Base-by-base conservation (phyloP, 2,888 invertebrate species). In the Theodoxus fluviatilis region DNA sequence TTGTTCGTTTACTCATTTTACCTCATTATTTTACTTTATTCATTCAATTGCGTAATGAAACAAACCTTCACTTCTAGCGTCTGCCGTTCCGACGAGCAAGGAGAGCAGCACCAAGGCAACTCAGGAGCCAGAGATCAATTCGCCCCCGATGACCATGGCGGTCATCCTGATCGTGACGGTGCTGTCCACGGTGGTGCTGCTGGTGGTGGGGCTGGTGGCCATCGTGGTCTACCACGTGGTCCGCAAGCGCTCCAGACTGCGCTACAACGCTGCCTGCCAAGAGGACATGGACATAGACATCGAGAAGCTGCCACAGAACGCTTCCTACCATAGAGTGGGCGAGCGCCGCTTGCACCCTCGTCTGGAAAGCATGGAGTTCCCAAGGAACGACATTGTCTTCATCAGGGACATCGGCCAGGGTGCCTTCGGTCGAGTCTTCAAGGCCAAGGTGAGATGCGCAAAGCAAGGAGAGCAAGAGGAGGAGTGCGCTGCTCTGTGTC, bases 311-410 rank as follows among this genome's bases (percentile, higher is more conserved):
- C 95, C 95, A 0, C 93, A 92, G 80, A 96, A 96, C 86, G 78
- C 79, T 63, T 81, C 81, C 59, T 96, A 95, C 85, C 95, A 95
- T 82, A 74, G 75, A 73, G 76, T 83, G 47, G 28, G 43, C 18
- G 40, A 59, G 1, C 71, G 74, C 18, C 93, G 93, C 83, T 89
- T 96, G 57, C 96, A 96, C 89, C 95, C 96, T 0, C 95, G 95
- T 84, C 89, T 98, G 71, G 96, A 97, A 86, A 93, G 94, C 82
- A 89, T 96, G 40, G 97, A 98, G 87, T 98, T 95, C 88, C 96
- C 96, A 0, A 90, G 97, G 49, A 97, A 97, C 83, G 95, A 97
- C 86, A 96, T 98, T 43, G 95, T 97, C 79, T 97, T 96, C 83
- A 93, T 97, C 65, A 90, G 93, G 79, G 97, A 97, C 84, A 90